A percentile compares a stretch with the other conserved stretches of the same genome.
Evolutionary conservation across 1,140 invertebrate genomes (phyloP).

Genomic region (Heliconius eleuchia): DNA sequence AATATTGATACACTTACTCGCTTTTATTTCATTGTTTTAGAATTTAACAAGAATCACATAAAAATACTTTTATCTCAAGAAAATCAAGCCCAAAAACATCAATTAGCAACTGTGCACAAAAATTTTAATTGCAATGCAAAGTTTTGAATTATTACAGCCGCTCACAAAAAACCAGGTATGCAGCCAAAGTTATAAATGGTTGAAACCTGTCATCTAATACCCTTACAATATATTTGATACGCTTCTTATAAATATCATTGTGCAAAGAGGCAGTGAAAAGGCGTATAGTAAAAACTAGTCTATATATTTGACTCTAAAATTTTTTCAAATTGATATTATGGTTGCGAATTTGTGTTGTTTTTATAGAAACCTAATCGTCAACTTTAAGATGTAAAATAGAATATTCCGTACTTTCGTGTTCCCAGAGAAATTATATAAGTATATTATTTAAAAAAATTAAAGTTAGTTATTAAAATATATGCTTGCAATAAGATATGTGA

Average conservation of each 20-base stretch:
- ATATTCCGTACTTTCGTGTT: no score
- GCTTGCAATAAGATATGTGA: no score
- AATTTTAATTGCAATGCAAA: conserved; percentile 6
- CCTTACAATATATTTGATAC: conserved; percentile 18
- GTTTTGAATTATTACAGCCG: neutral
- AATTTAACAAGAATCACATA: neutral
- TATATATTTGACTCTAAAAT: neutral
- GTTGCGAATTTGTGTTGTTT: neutral
- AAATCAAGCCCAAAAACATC: neutral
- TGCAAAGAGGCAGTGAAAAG: conserved; percentile 15
- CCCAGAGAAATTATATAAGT: no score
- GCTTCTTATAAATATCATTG: conserved; percentile 16
- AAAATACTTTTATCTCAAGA: neutral
- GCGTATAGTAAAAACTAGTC: conserved; percentile 1
- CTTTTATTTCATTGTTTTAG: neutral
- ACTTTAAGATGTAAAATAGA: no score
- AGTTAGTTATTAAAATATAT: no score
- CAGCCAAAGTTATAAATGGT: conserved; percentile 5
- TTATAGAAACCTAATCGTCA: no score
- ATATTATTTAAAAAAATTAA: no score
- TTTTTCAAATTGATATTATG: neutral
- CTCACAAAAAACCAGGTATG: conserved; percentile 7
- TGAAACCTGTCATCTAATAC: conserved; percentile 13
- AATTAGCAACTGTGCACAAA: conserved; percentile 3
- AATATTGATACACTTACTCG: no score